phyloP scores from a whole-genome alignment of 2,888 invertebrate species.

The Ophioninae sp. region DNA sequence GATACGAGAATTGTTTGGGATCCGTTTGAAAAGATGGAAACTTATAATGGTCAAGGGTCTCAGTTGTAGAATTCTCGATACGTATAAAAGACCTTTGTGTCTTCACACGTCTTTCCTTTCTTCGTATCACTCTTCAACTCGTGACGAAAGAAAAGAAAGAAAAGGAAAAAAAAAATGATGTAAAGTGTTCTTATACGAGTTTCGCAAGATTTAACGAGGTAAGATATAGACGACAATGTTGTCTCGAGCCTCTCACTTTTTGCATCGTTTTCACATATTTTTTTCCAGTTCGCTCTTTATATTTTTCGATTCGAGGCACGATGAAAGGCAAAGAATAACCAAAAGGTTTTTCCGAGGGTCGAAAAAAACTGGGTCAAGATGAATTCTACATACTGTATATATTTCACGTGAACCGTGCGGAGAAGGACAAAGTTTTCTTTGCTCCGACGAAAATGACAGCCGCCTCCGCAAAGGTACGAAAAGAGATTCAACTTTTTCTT shows the following conservation, averaged over 20 bases:
- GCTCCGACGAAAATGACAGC: slow-evolving; percentile 25
- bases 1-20: too few species aligned
- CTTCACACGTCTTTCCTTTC: neutral
- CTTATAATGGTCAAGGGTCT: neutral
- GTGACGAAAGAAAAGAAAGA: neutral
- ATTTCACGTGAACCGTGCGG: slow-evolving; percentile 30
- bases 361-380: slow-evolving; percentile 52
- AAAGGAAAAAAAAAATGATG: neutral
- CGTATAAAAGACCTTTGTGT: neutral
- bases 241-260: slow-evolving; percentile 19
- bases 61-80: neutral
- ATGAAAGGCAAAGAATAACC: slow-evolving; percentile 18
- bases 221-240: neutral
- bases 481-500: neutral
- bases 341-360: neutral
- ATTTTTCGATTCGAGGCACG: slow-evolving; percentile 3
- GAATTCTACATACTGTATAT: slow-evolving; percentile 18
- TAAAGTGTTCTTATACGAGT: slow-evolving; percentile 4
- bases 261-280: slow-evolving; percentile 10
- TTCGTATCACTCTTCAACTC: neutral
- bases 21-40: neutral
- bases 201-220: slow-evolving; percentile 27
- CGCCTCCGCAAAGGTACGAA: neutral
- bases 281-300: neutral
- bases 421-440: slow-evolving; percentile 24